These are phyloP conservation scores for Ormyrus rosae DNA, from an alignment of 2,888 invertebrate species.

Conservation along the genomic window DNA sequence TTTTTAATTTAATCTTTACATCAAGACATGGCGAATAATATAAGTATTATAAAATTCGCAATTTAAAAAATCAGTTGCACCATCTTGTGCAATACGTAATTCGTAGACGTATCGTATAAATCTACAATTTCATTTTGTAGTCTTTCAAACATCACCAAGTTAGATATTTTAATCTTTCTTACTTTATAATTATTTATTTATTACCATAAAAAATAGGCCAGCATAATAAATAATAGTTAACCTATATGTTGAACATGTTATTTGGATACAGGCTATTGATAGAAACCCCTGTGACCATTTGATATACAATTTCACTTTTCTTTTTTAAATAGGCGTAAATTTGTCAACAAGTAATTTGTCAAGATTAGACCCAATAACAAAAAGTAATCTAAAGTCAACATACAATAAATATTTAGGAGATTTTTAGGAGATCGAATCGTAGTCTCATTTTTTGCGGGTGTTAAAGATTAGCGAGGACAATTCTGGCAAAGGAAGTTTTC, in stretches of 20 bases:
- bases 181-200: constrained; percentile 20
- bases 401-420: constrained; percentile 21
- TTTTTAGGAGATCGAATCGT: constrained; percentile 29
- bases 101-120: constrained; percentile 17
- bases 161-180: constrained; percentile 25
- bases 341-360: not conserved
- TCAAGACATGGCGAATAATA: constrained; percentile 29
- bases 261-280: constrained; percentile 20
- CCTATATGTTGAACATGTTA: constrained; percentile 30
- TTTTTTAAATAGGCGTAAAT: constrained; percentile 11
- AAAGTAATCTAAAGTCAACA: constrained; percentile 8
- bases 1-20: constrained; percentile 26
- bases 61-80: constrained; percentile 35
- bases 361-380: constrained; percentile 9
- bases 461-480: not conserved
- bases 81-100: constrained; percentile 7
- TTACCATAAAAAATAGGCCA: constrained; percentile 44
- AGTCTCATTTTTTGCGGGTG: constrained; percentile 19
- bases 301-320: constrained; percentile 6
- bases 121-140: constrained; percentile 29
- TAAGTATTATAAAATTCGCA: constrained; percentile 33
- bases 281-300: constrained; percentile 40
- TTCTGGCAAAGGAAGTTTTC: constrained; percentile 7
- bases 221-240: constrained; percentile 45
- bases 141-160: constrained; percentile 19